Evolutionary conservation across 2,113 vertebrate species (phyloP).

Genomic region (Phyllostomus hastatus): DNA sequence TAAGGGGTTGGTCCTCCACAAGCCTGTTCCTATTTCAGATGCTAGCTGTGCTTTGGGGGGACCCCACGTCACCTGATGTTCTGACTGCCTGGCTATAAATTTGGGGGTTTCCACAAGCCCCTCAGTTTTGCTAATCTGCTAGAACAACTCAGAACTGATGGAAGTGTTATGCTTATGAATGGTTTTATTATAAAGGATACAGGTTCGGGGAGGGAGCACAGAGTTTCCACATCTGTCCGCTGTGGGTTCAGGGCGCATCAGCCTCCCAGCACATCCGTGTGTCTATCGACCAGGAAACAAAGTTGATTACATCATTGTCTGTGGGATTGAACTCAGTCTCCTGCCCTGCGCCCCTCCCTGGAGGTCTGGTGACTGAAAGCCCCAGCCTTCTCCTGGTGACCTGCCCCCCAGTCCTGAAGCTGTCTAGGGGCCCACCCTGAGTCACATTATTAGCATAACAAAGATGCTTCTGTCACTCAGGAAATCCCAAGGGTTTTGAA

Average conservation of each 20-base stretch:
- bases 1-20: background rate
- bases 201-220: too few relatives aligned
- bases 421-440: background rate
- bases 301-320: background rate
- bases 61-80: background rate
- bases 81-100: background rate
- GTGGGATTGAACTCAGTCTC: background rate
- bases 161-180: background rate
- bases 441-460: background rate
- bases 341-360: background rate
- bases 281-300: background rate
- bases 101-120: background rate
- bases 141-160: background rate
- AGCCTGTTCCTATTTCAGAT: background rate
- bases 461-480: background rate
- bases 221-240: background rate
- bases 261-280: background rate
- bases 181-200: background rate
- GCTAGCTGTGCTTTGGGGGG: background rate
- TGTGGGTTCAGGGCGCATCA: background rate
- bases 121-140: background rate
- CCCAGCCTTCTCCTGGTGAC: background rate
- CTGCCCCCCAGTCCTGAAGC: background rate
- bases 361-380: background rate
- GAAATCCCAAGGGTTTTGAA: background rate